Evolutionary conservation across 2,888 invertebrate species (phyloP).

Genomic region (Rhingia rostrata): DNA sequence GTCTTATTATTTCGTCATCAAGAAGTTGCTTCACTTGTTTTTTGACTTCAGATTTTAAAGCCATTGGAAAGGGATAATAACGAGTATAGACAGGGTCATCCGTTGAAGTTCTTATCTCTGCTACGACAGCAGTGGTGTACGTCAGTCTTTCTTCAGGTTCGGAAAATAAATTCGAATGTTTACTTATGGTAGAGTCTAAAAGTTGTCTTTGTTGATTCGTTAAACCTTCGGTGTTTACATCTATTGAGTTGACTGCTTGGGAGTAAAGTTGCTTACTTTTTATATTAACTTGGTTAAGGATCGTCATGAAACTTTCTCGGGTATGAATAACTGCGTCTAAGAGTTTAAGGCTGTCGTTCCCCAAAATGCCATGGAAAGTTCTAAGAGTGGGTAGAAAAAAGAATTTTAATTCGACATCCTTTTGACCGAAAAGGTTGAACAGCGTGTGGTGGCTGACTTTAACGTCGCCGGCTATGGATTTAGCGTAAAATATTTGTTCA

Average conservation of each 20-base stretch:
- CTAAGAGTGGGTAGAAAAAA: constrained; percentile 52
- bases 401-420: constrained; percentile 48
- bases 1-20: constrained; percentile 33
- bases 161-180: constrained; percentile 9
- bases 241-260: constrained; percentile 14
- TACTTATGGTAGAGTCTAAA: neutral
- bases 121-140: constrained; percentile 45
- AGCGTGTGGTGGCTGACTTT: constrained; percentile 51
- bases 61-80: constrained; percentile 33
- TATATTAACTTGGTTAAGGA: constrained; percentile 3
- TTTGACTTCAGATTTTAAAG: constrained; percentile 30
- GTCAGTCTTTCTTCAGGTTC: constrained; percentile 31
- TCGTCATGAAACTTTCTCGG: constrained; percentile 8
- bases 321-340: constrained; percentile 33
- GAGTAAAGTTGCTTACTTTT: constrained; percentile 11
- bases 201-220: neutral
- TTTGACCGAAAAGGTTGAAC: constrained; percentile 49
- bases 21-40: constrained; percentile 38
- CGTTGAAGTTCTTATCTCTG: constrained; percentile 31
- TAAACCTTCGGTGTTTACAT: too few species aligned
- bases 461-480: constrained; percentile 34
- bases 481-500: constrained; percentile 26
- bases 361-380: constrained; percentile 56
- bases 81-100: constrained; percentile 32
- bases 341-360: constrained; percentile 45